phyloP scores from a whole-genome alignment of 2,888 invertebrate species.

The Teinopalpus imperialis region DNA sequence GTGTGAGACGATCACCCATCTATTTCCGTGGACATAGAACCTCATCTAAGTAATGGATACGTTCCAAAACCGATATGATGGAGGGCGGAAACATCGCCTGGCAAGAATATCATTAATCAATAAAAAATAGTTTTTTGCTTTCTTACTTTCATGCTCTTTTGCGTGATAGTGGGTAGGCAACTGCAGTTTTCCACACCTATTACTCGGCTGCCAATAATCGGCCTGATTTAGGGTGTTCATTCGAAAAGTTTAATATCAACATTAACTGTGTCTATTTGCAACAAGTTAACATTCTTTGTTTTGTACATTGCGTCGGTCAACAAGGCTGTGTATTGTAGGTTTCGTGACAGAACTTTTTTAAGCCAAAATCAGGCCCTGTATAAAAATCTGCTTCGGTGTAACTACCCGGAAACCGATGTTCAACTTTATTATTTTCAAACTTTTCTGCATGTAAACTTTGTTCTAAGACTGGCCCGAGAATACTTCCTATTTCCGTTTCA shows the following conservation, averaged over 20 bases:
- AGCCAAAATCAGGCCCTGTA: slow-evolving; percentile 37
- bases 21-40: slow-evolving; percentile 29
- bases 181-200: too few relatives aligned
- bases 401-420: slow-evolving; percentile 42
- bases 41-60: slow-evolving; percentile 46
- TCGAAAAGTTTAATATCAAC: slow-evolving; percentile 13
- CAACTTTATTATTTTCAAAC: neutral
- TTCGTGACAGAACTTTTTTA: slow-evolving; percentile 1
- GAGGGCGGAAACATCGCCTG: slow-evolving; percentile 39
- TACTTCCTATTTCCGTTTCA: neutral
- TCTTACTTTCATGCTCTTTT: too few relatives aligned
- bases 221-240: too few relatives aligned
- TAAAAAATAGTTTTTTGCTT: too few relatives aligned
- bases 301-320: slow-evolving; percentile 15
- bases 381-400: slow-evolving; percentile 43
- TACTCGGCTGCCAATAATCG: too few relatives aligned
- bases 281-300: slow-evolving; percentile 13
- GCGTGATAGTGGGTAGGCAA: too few relatives aligned
- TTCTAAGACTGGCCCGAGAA: neutral
- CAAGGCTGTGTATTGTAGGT: slow-evolving; percentile 14
- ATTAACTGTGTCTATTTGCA: slow-evolving; percentile 17
- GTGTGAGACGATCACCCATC: slow-evolving; percentile 24
- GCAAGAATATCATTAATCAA: slow-evolving; percentile 41
- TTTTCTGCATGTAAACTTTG: slow-evolving; percentile 31
- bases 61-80: slow-evolving; percentile 47